Conservation (phyloP, 2,113 vertebrate species). For the Centropus unirufus region DNA sequence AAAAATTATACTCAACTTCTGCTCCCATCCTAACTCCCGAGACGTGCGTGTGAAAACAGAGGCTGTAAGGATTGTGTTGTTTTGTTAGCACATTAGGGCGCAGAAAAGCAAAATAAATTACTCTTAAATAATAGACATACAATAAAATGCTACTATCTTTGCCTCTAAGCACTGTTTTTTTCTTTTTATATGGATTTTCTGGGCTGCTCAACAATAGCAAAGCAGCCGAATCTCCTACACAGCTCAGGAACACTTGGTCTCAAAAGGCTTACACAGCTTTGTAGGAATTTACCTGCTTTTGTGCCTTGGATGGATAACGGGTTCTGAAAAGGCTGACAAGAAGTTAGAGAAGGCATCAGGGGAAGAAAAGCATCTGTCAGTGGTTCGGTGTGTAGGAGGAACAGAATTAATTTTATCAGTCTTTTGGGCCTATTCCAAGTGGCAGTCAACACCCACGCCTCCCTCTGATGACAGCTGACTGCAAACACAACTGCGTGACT, state of each 20-base stretch:
- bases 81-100: not conserved
- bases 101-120: not conserved
- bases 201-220: not conserved
- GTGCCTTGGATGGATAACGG: not conserved
- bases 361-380: not conserved
- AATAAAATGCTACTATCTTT: conserved; percentile 1
- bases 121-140: not conserved
- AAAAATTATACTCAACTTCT: not conserved
- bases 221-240: not conserved
- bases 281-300: not conserved
- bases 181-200: not conserved
- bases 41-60: not conserved
- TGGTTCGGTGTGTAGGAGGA: not conserved
- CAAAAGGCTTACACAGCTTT: not conserved
- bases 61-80: not conserved
- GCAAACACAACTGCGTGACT: not conserved
- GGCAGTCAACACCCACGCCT: not conserved
- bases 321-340: not conserved
- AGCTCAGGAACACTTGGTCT: not conserved
- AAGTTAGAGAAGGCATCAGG: not conserved
- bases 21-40: not conserved
- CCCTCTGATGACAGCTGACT: not conserved
- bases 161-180: not conserved
- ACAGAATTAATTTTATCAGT: conserved; percentile 11
- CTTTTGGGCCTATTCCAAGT: not conserved